Percentiles rank a stretch among this genome's conserved stretches.
phyloP scores from a whole-genome alignment of 2,888 invertebrate species.

The Galerucella nymphaeae region DNA sequence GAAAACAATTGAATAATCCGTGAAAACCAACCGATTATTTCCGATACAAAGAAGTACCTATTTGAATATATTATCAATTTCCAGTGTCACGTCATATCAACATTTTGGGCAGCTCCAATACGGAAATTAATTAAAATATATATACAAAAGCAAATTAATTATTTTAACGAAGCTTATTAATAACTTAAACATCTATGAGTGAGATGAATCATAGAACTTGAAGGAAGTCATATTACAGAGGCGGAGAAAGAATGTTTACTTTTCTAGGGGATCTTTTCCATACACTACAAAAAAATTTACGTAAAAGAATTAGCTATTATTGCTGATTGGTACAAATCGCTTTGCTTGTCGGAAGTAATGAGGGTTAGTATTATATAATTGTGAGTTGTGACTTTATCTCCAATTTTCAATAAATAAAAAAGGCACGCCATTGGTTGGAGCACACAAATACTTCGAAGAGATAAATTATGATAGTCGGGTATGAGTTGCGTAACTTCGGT shows the following conservation, averaged over 20 bases:
- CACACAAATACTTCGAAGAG: slow-evolving; percentile 4
- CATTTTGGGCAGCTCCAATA: slow-evolving; percentile 45
- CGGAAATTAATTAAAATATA: slow-evolving; percentile 49
- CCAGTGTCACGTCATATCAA: slow-evolving; percentile 43
- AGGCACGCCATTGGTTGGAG: slow-evolving; percentile 15
- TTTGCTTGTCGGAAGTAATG: no score
- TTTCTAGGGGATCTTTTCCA: no score
- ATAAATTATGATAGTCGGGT: slow-evolving; percentile 28
- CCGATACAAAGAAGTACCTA: slow-evolving; percentile 6
- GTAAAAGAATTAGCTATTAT: no score
- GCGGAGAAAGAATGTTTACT: not conserved
- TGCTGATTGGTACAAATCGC: no score
- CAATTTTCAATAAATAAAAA: not conserved
- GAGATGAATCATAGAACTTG: slow-evolving; percentile 35
- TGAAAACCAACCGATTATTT: slow-evolving; percentile 17
- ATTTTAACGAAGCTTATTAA: slow-evolving; percentile 48
- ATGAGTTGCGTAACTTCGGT: slow-evolving; percentile 28
- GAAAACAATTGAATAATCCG: slow-evolving; percentile 27
- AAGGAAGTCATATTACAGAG: slow-evolving; percentile 25
- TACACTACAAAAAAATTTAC: no score
- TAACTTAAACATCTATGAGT: slow-evolving; percentile 42
- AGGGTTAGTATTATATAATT: no score
- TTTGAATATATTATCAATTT: slow-evolving; percentile 23
- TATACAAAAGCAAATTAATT: slow-evolving; percentile 51
- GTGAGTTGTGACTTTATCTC: not conserved